Evolutionary conservation across 2,113 vertebrate genomes (phyloP).

Genomic region (Nibea coibor): DNA sequence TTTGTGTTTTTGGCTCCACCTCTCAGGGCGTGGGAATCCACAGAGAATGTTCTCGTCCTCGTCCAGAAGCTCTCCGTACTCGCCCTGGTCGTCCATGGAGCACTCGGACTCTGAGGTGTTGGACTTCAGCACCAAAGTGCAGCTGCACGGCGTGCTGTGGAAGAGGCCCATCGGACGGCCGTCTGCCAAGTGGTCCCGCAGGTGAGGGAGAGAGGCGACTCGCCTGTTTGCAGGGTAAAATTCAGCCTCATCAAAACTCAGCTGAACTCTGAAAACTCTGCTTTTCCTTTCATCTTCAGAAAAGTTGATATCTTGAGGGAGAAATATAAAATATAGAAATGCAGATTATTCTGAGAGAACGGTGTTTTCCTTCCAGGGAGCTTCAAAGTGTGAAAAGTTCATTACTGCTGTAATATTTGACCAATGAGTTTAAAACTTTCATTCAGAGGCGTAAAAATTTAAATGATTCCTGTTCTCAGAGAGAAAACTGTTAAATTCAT

Average conservation of each 20-base stretch:
- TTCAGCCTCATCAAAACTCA: neutral
- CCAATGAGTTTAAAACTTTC: neutral
- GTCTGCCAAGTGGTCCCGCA: conserved; percentile 95
- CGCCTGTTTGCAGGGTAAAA: neutral
- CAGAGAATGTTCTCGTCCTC: conserved; percentile 82
- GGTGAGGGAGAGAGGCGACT: conserved; percentile 80
- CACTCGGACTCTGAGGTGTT: conserved; percentile 90
- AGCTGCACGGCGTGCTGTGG: conserved; percentile 96
- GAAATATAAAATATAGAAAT: neutral
- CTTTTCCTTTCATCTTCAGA: neutral
- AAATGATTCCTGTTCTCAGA: neutral
- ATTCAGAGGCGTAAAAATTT: neutral
- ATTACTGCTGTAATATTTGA: neutral
- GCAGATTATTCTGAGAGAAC: neutral
- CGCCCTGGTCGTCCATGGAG: conserved; percentile 92
- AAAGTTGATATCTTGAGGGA: neutral
- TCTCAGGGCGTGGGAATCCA: conserved; percentile 22
- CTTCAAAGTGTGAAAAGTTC: neutral
- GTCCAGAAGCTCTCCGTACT: conserved; percentile 80
- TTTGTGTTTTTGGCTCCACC: conserved; percentile 24
- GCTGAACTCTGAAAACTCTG: neutral
- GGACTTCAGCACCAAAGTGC: conserved; percentile 98
- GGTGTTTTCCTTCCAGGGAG: neutral
- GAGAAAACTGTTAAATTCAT: neutral
- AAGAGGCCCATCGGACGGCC: conserved; percentile 95